A percentile compares a stretch with the other conserved stretches of the same genome.
phyloP scores from a whole-genome alignment of 37 sponge, comb jelly and placozoan genomes.

The Hexactinellida sp. region DNA sequence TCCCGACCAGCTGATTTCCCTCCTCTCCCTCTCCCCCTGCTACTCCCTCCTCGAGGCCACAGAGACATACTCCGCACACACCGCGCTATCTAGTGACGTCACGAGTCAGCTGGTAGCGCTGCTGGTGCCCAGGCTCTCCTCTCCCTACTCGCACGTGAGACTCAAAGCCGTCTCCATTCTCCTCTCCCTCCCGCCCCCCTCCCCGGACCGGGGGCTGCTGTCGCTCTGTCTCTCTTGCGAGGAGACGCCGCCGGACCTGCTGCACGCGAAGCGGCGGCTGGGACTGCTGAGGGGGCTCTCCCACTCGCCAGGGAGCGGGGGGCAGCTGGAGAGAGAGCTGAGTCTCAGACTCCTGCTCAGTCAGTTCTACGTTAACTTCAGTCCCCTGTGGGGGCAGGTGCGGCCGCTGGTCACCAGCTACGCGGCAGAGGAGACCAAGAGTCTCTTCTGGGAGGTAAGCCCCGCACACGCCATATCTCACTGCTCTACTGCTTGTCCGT shows the following conservation, averaged over 20 bases:
- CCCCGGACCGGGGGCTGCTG: neutral
- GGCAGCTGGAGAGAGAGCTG: constrained; percentile 25
- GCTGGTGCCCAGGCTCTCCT: neutral
- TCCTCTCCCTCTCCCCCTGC: neutral
- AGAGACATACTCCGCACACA: neutral
- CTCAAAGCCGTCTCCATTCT: neutral
- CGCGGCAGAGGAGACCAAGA: constrained; percentile 37
- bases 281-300: neutral
- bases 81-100: neutral
- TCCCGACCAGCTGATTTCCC: neutral
- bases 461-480: neutral
- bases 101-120: neutral
- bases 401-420: constrained; percentile 45
- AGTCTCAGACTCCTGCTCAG: constrained; percentile 59
- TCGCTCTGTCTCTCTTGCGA: neutral
- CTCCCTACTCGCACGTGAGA: constrained; percentile 1
- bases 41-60: neutral
- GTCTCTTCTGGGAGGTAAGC: constrained; percentile 55
- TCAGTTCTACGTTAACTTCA: constrained; percentile 68
- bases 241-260: neutral
- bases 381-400: constrained; percentile 55
- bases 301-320: neutral
- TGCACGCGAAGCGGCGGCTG: neutral
- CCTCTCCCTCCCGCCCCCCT: neutral
- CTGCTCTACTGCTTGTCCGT: neutral